A percentile compares a stretch with the other conserved stretches of the same genome.
These are phyloP conservation scores for Parasteatoda tepidariorum DNA, from an alignment of 1,140 invertebrate genomes.

Conservation along the genomic window DNA sequence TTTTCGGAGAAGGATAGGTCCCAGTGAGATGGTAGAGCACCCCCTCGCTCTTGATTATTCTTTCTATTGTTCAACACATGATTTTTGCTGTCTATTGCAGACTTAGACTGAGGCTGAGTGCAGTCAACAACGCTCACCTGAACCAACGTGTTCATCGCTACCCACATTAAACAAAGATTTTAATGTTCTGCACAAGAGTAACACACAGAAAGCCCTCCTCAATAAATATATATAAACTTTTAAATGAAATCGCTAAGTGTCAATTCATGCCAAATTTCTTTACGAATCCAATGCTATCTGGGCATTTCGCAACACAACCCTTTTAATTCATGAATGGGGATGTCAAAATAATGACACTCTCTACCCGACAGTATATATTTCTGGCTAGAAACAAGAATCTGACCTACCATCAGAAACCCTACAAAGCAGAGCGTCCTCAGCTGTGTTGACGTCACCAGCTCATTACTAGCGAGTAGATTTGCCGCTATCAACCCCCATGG, in stretches of 20 bases:
- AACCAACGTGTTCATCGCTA: conserved; percentile 57
- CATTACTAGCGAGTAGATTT: conserved; percentile 27
- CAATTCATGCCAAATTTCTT: no score
- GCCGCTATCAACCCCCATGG: conserved; percentile 19
- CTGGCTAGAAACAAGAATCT: conserved; percentile 15
- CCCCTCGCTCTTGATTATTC: conserved; percentile 15
- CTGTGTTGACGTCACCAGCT: conserved; percentile 56
- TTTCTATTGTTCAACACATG: neutral
- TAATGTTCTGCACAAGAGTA: no score
- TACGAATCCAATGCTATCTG: no score
- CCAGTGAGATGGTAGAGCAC: conserved; percentile 28
- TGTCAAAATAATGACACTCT: neutral
- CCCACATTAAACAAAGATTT: conserved; percentile 51
- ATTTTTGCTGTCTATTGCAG: conserved; percentile 16
- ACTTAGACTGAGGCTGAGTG: neutral
- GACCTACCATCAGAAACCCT: conserved; percentile 39
- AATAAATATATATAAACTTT: no score
- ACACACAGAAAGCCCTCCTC: no score
- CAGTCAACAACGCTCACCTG: conserved; percentile 58
- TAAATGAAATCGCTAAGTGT: no score
- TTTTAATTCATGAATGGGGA: neutral
- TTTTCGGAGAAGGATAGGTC: conserved; percentile 56
- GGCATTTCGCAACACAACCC: neutral
- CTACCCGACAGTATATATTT: neutral
- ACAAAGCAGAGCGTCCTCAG: conserved; percentile 55